phyloP scores from a whole-genome alignment of 2,113 vertebrate species.

The Xerus inauris region DNA sequence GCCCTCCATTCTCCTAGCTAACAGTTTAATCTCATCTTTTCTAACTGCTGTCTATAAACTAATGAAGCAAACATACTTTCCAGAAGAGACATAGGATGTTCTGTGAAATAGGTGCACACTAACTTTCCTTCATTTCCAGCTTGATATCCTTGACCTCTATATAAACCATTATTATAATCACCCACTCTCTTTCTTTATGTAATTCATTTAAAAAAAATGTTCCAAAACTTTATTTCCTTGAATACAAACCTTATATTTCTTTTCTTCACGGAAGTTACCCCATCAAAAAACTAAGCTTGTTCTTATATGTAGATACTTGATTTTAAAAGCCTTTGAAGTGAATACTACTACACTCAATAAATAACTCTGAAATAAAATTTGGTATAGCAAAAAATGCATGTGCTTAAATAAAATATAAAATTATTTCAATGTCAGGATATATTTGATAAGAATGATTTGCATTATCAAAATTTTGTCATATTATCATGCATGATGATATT shows the following conservation, averaged over 20 bases:
- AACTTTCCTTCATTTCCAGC: neutral
- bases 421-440: neutral
- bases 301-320: neutral
- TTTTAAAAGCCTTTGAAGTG: neutral
- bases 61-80: neutral
- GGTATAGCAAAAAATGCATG: neutral
- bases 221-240: neutral
- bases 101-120: too few species aligned
- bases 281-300: neutral
- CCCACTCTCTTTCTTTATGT: neutral
- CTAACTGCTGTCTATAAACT: neutral
- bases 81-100: neutral
- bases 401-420: neutral
- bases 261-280: neutral
- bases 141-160: neutral
- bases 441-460: neutral
- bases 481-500: neutral
- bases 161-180: neutral
- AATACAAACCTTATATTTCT: neutral
- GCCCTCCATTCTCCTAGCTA: neutral
- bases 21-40: neutral
- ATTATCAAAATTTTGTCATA: neutral
- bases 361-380: neutral
- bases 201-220: neutral
- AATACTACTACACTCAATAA: neutral